Evolutionary conservation across 2,888 invertebrate genomes (phyloP), one percentile per base, ranked within the genome.

Genomic region (Choreutis nemorana): DNA sequence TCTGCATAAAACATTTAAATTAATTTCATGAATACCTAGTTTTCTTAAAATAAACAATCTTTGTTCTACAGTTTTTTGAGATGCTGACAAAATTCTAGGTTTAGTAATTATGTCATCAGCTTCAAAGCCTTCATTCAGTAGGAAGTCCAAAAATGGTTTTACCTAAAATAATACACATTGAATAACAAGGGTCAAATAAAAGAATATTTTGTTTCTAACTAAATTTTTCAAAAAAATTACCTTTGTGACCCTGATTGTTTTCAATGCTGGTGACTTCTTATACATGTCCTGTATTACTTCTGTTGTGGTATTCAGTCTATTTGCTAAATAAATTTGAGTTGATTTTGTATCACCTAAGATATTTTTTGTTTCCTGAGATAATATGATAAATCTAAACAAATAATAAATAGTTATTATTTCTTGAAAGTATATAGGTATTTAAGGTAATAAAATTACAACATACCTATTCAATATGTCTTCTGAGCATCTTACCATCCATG

Each of bases 401-500:
- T 18, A 18, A 18, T 18, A 18, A 18, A 18, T n/a, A n/a, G n/a
- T n/a, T n/a, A n/a, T n/a, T n/a, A n/a, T n/a, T n/a, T n/a, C n/a
- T n/a, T n/a, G n/a, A n/a, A n/a, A n/a, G n/a, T n/a, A n/a, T n/a
- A n/a, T n/a, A n/a, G n/a, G n/a, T n/a, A n/a, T n/a, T n/a, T n/a
- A n/a, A 10, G 10, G 10, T 3, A 28, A 27, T 28, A 23, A 4
- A 23, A 13, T 26, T 22, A 14, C 22, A 13, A 23, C 21, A 29
- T 59, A 85, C 86, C 81, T 83, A 36, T 79, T 62, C 22, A 85
- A 54, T 42, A 81, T 71, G 12, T 67, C 55, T 40, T 83, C 81
- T 11, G 83, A 68, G 48, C 85, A 85, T 38, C 85, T 64, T 16
- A 86, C 82, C 84, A 86, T 85, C 86, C 86, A 87, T 2, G 86